Percentiles rank a stretch among this genome's conserved stretches.
Evolutionary conservation across 2,888 invertebrate species (phyloP).

Genomic region (Pandemis cinnamomeana): DNA sequence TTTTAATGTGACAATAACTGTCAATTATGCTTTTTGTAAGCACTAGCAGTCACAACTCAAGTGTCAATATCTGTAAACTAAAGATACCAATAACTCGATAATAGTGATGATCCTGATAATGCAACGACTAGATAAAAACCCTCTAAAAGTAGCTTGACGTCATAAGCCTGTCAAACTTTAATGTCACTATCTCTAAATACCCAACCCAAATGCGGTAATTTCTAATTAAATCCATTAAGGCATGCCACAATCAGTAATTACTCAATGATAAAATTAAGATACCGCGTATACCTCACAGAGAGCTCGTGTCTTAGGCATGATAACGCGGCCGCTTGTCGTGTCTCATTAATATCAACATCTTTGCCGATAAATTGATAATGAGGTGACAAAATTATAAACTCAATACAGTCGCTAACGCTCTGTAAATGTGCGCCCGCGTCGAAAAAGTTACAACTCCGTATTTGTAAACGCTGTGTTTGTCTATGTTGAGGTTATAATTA

Average conservation of each 20-base stretch:
- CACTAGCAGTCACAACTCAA: too few species aligned
- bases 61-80: too few species aligned
- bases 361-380: constrained; percentile 51
- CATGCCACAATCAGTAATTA: not conserved
- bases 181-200: not conserved
- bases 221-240: not conserved
- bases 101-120: too few species aligned
- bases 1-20: too few species aligned
- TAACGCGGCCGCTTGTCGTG: constrained; percentile 7
- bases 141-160: too few species aligned
- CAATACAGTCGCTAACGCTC: constrained; percentile 52
- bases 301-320: constrained; percentile 42
- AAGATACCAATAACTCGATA: too few species aligned
- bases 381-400: constrained; percentile 52
- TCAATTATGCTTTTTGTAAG: too few species aligned
- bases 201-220: not conserved
- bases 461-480: constrained; percentile 5
- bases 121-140: too few species aligned
- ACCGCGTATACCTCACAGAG: constrained; percentile 43
- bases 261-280: not conserved
- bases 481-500: not conserved
- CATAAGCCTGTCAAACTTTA: too few species aligned
- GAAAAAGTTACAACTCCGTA: not conserved
- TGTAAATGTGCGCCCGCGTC: constrained; percentile 47
- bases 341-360: constrained; percentile 36